phyloP scores from a whole-genome alignment of 2,888 invertebrate genomes.

The Sisyra nigra region DNA sequence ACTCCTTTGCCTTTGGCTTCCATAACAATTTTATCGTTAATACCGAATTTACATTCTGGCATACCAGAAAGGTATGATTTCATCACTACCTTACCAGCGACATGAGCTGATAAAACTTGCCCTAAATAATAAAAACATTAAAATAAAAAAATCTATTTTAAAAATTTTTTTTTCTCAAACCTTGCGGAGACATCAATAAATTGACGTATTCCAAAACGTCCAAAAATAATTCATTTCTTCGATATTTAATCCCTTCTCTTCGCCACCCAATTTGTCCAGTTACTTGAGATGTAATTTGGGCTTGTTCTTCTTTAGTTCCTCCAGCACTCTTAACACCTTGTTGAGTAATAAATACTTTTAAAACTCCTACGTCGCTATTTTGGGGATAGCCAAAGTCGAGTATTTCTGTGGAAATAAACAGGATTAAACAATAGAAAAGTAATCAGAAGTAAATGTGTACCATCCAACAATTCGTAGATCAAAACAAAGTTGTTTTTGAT shows the following conservation, averaged over 20 bases:
- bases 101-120: constrained; percentile 96
- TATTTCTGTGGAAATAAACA: constrained; percentile 50
- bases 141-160: neutral
- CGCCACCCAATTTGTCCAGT: constrained; percentile 99
- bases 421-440: constrained; percentile 89
- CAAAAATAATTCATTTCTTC: constrained; percentile 94
- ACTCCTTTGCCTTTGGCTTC: constrained; percentile 76
- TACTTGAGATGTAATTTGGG: constrained; percentile 93
- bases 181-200: constrained; percentile 98
- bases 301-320: constrained; percentile 97
- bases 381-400: constrained; percentile 99
- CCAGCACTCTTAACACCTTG: constrained; percentile 98
- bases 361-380: constrained; percentile 96
- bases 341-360: constrained; percentile 99
- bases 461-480: constrained; percentile 96
- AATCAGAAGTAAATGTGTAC: constrained; percentile 44
- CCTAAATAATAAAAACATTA: constrained; percentile 34
- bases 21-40: constrained; percentile 99
- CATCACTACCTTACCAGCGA: constrained; percentile 99
- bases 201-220: constrained; percentile 99
- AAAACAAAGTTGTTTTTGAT: constrained; percentile 99
- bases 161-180: constrained; percentile 26
- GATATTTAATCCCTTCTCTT: constrained; percentile 96
- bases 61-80: constrained; percentile 98
- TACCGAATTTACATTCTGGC: constrained; percentile 99